Percentiles rank a stretch among this genome's conserved stretches.
phyloP scores from a whole-genome alignment of 2,113 vertebrate species.

The human (Homo sapiens) region DNA sequence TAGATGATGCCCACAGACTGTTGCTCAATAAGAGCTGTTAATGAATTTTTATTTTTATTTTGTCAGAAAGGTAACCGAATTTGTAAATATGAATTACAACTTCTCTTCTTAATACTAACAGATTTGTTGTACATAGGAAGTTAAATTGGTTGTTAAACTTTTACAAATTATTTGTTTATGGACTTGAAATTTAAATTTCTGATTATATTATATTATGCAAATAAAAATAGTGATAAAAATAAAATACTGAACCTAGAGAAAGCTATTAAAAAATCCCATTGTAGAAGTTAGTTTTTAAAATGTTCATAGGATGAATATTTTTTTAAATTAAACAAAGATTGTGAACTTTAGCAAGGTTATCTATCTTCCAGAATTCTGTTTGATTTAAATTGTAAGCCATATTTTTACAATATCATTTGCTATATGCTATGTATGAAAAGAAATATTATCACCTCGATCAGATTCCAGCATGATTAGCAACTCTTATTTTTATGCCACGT shows the following conservation, averaged over 20 bases:
- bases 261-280: background rate
- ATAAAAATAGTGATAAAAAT: background rate
- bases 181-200: background rate
- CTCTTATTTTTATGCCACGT: background rate
- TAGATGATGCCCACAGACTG: background rate
- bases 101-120: background rate
- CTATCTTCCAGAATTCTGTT: background rate
- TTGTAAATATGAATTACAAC: background rate
- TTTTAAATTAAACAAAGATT: background rate
- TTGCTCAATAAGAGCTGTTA: background rate
- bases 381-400: background rate
- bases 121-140: background rate
- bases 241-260: background rate
- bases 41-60: background rate
- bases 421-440: background rate
- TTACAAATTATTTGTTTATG: background rate
- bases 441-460: background rate
- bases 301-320: background rate
- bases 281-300: background rate
- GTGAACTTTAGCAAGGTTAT: background rate
- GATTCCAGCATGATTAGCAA: background rate
- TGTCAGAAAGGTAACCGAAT: background rate
- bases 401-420: background rate
- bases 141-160: background rate
- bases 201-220: background rate